Base-by-base conservation (phyloP, 2,888 invertebrate species). In the Meghimatium bilineatum region DNA sequence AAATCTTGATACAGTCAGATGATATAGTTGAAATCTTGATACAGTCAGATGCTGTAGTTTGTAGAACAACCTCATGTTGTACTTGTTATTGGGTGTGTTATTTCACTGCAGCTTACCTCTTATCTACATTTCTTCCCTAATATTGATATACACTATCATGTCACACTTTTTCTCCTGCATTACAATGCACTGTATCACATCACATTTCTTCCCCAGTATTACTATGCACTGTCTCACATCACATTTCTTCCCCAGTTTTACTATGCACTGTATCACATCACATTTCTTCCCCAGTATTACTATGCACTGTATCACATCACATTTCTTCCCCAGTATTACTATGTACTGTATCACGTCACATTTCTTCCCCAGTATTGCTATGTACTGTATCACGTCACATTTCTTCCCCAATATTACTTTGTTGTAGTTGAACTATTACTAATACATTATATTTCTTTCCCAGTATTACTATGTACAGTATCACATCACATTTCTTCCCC, bases 401-500 rank as follows among this genome's bases (percentile, higher is more conserved):
- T 49, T 78, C n/a, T 66, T 76, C 93, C 94, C 66, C 93, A 95
- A 95, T 94, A 94, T 89, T 95, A 94, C 90, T 94, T 94, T 87
- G 95, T n/a, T n/a, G n/a, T n/a, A n/a, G n/a, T n/a, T n/a, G n/a
- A n/a, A n/a, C n/a, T n/a, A n/a, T n/a, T n/a, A n/a, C n/a, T n/a
- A n/a, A n/a, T n/a, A n/a, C n/a, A n/a, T n/a, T n/a, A n/a, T n/a
- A 71, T 81, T 49, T 78, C n/a, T 66, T 76, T 93, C 94, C 66
- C 93, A 95, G 95, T 94, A 94, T 89, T 95, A 94, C 90, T 94
- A 94, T 87, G 95, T 95, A 29, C 90, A 93, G 85, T 95, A 94
- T 89, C 93, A 94, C 83, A 95, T 95, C 89, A 85, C n/a, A 71
- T 81, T 49, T 78, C n/a, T 66, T 76, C 93, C 94, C 66, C 93